Evolutionary conservation across 1,140 invertebrate species (phyloP).

Genomic region (Rhagoletis zephyria): DNA sequence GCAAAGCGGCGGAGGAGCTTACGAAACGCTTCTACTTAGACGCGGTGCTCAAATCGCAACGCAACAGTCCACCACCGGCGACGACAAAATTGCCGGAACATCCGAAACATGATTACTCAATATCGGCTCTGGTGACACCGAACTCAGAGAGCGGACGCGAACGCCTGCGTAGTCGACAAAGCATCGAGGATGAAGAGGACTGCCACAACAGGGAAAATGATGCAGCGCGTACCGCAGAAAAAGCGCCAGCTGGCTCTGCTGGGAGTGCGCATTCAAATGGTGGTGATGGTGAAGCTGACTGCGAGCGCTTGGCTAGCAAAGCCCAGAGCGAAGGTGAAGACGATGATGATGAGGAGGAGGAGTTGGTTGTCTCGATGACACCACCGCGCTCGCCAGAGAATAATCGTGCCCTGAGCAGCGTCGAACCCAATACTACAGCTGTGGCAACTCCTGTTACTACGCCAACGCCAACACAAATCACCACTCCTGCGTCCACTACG

Average conservation of each 20-base stretch:
- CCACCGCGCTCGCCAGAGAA: slow-evolving; percentile 67
- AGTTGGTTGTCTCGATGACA: slow-evolving; percentile 72
- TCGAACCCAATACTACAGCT: not conserved
- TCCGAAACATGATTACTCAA: slow-evolving; percentile 68
- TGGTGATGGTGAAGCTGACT: slow-evolving; percentile 32
- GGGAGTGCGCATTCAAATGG: not conserved
- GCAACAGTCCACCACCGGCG: slow-evolving; percentile 59
- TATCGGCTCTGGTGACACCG: slow-evolving; percentile 69
- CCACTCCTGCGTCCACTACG: not conserved
- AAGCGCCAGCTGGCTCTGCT: not conserved
- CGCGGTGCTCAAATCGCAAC: slow-evolving; percentile 81
- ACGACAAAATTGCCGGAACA: slow-evolving; percentile 64
- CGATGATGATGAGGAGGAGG: slow-evolving; percentile 60
- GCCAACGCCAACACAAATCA: slow-evolving; percentile 13
- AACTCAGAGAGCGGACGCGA: slow-evolving; percentile 70
- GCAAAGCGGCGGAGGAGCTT: slow-evolving; percentile 74
- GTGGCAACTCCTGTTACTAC: not conserved
- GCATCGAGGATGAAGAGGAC: slow-evolving; percentile 63
- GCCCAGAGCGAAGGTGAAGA: slow-evolving; percentile 39
- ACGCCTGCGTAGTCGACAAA: slow-evolving; percentile 66
- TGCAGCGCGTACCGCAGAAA: not conserved
- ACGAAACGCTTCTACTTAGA: slow-evolving; percentile 82
- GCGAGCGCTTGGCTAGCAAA: slow-evolving; percentile 37
- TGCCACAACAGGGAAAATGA: slow-evolving; percentile 53
- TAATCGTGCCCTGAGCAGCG: not conserved